Conservation (phyloP, 2,888 invertebrate genomes). For the Geotrupes spiniger region DNA sequence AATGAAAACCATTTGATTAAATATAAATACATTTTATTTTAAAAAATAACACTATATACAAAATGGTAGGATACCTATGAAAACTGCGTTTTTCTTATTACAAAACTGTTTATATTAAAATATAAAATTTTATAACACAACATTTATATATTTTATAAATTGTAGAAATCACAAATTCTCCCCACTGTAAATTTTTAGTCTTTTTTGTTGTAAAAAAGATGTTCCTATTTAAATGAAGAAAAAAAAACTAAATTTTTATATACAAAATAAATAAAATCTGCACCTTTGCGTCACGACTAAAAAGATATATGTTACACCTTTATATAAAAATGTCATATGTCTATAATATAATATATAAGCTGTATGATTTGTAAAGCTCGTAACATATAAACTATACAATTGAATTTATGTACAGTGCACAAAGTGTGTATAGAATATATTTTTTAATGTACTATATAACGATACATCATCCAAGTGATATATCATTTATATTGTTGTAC, state of each 20-base stretch:
- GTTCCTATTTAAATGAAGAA: too few relatives aligned
- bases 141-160: constrained; percentile 7
- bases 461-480: too few relatives aligned
- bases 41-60: constrained; percentile 11
- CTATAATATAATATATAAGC: too few relatives aligned
- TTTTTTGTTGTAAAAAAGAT: neutral
- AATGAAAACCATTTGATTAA: neutral
- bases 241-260: neutral
- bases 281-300: neutral
- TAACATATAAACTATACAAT: too few relatives aligned
- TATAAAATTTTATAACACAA: constrained; percentile 4
- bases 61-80: constrained; percentile 6
- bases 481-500: too few relatives aligned
- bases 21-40: constrained; percentile 9
- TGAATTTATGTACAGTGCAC: too few relatives aligned
- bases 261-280: constrained; percentile 6
- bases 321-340: too few relatives aligned
- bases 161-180: constrained; percentile 6
- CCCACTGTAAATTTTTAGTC: constrained; percentile 9
- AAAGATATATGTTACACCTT: too few relatives aligned
- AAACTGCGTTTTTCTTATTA: constrained; percentile 1
- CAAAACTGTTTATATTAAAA: too few relatives aligned
- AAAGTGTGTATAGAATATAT: too few relatives aligned
- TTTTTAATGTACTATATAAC: too few relatives aligned
- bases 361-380: too few relatives aligned